These are phyloP conservation scores for Cyanistes caeruleus DNA, from an alignment of 2,113 vertebrate species.

Conservation along the genomic window DNA sequence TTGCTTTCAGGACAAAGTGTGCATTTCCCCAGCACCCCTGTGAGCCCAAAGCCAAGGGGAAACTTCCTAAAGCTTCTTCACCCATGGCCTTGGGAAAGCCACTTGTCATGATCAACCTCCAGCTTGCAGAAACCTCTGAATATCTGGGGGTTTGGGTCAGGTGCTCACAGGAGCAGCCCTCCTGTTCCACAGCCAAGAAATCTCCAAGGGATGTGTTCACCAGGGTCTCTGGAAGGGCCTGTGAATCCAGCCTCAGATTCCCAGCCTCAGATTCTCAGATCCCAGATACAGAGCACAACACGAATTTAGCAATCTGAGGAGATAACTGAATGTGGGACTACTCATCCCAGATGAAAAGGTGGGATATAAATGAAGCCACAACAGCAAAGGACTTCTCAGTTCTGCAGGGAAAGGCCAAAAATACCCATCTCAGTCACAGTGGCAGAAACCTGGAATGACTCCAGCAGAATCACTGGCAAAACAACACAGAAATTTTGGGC, in stretches of 20 bases:
- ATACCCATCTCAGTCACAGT: neutral
- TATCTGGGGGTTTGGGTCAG: neutral
- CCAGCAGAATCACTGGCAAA: neutral
- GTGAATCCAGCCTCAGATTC: neutral
- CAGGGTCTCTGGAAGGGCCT: neutral
- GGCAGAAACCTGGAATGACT: neutral
- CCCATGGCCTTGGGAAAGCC: neutral
- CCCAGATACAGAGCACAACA: neutral
- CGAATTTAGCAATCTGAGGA: neutral
- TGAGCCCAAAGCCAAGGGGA: neutral
- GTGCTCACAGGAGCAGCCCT: neutral
- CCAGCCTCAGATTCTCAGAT: neutral
- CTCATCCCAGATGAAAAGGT: neutral
- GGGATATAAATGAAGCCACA: neutral
- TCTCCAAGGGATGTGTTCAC: neutral
- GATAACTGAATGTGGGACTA: fast-evolving
- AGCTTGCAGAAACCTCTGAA: neutral
- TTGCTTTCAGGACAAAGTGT: neutral
- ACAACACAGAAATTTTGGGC: neutral
- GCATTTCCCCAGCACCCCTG: neutral
- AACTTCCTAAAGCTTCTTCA: neutral
- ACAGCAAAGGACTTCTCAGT: neutral
- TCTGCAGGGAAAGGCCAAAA: neutral
- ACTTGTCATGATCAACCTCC: neutral
- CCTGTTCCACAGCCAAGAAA: neutral